A percentile compares a stretch with the other conserved stretches of the same genome.
Evolutionary conservation across 2,113 vertebrate species (phyloP).

Genomic region (Nibea albiflora): DNA sequence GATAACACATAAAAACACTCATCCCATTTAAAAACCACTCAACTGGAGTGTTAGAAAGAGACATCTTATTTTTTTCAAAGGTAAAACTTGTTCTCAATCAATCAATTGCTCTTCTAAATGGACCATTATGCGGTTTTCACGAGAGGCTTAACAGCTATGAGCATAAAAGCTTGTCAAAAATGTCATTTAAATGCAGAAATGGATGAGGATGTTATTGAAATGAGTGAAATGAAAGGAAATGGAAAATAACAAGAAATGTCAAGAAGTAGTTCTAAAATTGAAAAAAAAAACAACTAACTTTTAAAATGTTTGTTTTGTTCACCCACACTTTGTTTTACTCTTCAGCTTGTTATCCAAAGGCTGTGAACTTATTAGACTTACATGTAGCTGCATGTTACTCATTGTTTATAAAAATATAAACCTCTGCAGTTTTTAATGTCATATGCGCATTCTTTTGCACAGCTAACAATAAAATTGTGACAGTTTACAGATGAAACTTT

Average conservation of each 20-base stretch:
- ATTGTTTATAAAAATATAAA: neutral
- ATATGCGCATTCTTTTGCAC: too few relatives aligned
- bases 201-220: neutral
- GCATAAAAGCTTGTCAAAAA: conserved; percentile 21
- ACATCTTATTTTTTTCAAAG: neutral
- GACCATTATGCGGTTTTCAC: neutral
- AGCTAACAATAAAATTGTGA: too few relatives aligned
- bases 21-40: neutral
- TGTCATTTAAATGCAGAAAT: conserved; percentile 2
- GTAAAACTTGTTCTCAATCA: neutral
- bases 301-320: neutral
- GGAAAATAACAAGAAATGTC: neutral
- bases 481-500: too few relatives aligned
- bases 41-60: neutral
- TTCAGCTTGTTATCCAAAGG: neutral
- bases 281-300: neutral
- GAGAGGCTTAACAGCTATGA: neutral
- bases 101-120: neutral
- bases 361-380: neutral
- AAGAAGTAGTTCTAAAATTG: neutral
- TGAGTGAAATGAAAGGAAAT: neutral
- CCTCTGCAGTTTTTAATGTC: too few relatives aligned
- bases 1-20: neutral
- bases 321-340: neutral
- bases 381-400: neutral